Evolutionary conservation across 2,888 invertebrate species (phyloP).

Genomic region (Rhyacophila evoluta): DNA sequence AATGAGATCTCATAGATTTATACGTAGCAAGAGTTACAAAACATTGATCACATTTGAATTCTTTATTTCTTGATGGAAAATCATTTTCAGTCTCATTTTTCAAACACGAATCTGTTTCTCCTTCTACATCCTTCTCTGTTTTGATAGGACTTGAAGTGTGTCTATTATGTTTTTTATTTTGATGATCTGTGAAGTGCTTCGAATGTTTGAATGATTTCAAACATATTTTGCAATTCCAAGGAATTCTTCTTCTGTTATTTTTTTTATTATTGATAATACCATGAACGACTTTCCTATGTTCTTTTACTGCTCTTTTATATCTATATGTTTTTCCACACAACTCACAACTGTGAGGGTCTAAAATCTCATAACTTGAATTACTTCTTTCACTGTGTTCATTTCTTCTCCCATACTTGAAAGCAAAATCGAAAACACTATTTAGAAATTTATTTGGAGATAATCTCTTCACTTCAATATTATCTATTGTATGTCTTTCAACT

Average conservation of each 20-base stretch:
- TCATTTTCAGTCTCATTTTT: too few species aligned
- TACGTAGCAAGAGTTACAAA: background rate
- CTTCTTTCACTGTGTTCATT: background rate
- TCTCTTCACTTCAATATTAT: background rate
- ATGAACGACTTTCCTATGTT: background rate
- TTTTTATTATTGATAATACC: too few species aligned
- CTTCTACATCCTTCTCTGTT: too few species aligned
- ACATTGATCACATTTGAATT: background rate
- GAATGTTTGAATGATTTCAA: background rate
- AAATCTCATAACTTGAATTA: background rate
- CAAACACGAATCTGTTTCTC: too few species aligned
- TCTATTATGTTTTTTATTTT: background rate
- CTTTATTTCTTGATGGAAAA: too few species aligned
- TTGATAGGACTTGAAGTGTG: background rate
- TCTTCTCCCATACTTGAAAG: background rate
- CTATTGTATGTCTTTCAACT: background rate
- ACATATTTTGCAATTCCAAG: background rate
- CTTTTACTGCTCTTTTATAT: constrained; percentile 8
- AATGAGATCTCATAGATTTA: background rate
- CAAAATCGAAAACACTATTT: background rate
- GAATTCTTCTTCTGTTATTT: background rate
- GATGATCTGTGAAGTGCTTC: constrained; percentile 1
- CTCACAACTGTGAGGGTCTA: constrained; percentile 8
- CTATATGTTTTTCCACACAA: background rate
- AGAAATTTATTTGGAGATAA: background rate